These are phyloP conservation scores for Leptopterna dolabrata DNA, from an alignment of 2,888 invertebrate species.

Conservation along the genomic window DNA sequence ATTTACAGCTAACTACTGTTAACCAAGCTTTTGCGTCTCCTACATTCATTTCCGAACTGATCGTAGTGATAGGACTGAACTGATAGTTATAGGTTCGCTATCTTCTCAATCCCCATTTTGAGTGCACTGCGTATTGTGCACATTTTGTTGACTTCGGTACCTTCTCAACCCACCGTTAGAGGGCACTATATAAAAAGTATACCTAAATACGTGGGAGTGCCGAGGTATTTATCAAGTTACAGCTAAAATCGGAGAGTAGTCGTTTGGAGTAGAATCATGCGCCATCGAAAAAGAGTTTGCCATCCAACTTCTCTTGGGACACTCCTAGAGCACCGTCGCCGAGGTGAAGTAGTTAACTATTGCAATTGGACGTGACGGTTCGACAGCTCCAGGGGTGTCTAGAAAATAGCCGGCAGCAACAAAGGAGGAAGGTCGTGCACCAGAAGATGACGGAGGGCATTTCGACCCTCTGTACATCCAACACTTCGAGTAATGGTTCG, in stretches of 20 bases:
- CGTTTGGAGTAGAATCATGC: no score
- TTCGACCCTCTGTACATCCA: neutral
- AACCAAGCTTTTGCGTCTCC: neutral
- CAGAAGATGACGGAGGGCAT: neutral
- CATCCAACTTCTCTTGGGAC: neutral
- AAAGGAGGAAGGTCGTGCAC: constrained; percentile 22
- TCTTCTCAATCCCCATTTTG: no score
- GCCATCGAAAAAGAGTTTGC: neutral
- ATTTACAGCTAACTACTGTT: neutral
- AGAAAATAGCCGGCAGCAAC: constrained; percentile 14
- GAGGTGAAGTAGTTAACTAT: constrained; percentile 33
- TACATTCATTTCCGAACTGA: neutral
- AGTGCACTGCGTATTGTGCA: no score
- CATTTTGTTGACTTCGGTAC: no score
- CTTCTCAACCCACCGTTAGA: no score
- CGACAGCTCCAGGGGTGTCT: neutral
- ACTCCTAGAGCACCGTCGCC: neutral
- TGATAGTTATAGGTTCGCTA: no score
- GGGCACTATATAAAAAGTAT: no score
- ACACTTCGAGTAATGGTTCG: neutral
- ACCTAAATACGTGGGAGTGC: no score
- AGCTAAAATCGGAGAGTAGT: no score
- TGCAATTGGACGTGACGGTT: constrained; percentile 39
- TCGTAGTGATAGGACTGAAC: no score
- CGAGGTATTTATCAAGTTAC: no score